Percentiles rank a stretch among this genome's conserved stretches.
Evolutionary conservation across 2,888 invertebrate species (phyloP).

Genomic region (Leptinotarsa rubiginosa): DNA sequence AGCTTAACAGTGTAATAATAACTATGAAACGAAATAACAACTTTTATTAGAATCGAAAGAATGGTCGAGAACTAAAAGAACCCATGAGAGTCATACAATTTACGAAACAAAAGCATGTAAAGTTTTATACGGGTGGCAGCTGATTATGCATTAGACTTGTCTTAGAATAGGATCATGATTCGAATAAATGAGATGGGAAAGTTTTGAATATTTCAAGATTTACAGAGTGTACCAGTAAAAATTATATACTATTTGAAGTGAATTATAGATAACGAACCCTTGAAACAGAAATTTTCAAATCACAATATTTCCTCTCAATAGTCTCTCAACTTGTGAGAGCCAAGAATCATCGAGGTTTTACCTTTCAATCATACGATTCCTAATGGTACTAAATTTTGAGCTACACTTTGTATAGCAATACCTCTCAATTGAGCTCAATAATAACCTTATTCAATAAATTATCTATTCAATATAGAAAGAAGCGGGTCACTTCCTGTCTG

Average conservation of each 20-base stretch:
- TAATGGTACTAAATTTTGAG: background rate
- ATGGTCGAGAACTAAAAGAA: background rate
- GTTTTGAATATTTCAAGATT: background rate
- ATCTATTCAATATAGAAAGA: background rate
- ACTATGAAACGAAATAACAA: no score
- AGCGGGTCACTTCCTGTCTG: conserved; percentile 14
- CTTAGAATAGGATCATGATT: background rate
- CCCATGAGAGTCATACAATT: background rate
- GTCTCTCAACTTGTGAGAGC: no score
- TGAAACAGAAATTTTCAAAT: background rate
- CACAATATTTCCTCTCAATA: no score
- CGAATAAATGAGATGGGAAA: background rate
- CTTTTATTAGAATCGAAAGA: background rate
- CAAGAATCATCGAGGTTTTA: no score
- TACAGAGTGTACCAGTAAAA: background rate
- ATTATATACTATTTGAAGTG: no score
- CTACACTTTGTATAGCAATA: background rate
- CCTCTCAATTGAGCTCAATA: conserved; percentile 1
- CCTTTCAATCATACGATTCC: no score
- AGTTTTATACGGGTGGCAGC: background rate
- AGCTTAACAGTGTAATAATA: no score
- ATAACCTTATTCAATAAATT: background rate
- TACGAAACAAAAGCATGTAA: background rate
- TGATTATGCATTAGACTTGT: background rate
- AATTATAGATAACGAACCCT: background rate